A percentile compares a stretch with the other conserved stretches of the same genome.
phyloP scores from a whole-genome alignment of 2,797 vertebrate species.

The Sebastes iracundus region DNA sequence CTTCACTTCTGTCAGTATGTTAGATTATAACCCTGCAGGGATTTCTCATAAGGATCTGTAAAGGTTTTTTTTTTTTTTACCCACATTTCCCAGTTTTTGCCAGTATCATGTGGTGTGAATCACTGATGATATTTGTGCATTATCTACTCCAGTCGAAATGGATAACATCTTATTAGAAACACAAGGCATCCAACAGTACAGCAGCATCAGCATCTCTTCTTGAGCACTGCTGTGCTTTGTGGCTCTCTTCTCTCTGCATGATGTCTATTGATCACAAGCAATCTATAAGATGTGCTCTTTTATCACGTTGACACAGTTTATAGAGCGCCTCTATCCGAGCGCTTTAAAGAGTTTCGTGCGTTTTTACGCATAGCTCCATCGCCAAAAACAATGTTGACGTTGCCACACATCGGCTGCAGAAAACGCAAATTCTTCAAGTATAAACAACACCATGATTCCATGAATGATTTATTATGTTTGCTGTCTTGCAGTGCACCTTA shows the following conservation, averaged over 20 bases:
- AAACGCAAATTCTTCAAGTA: not conserved
- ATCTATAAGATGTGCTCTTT: not conserved
- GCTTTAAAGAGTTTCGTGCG: not conserved
- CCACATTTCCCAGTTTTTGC: not conserved
- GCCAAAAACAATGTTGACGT: not conserved
- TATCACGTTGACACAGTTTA: not conserved
- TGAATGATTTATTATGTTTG: not conserved
- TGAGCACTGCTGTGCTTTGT: constrained; percentile 14
- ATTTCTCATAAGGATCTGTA: not conserved
- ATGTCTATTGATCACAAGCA: not conserved
- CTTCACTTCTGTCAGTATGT: not conserved
- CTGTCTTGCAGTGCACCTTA: not conserved
- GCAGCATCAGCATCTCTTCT: not conserved
- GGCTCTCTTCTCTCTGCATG: constrained; percentile 9
- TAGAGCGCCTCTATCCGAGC: not conserved
- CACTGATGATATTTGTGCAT: not conserved
- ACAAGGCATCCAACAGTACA: not conserved
- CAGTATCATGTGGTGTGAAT: not conserved
- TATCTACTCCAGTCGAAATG: too few species aligned
- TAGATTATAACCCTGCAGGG: not conserved
- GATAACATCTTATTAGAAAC: not conserved
- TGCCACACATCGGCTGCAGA: too few species aligned
- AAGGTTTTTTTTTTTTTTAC: not conserved
- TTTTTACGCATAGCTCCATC: constrained; percentile 44
- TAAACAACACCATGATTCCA: not conserved